Evolutionary conservation across 2,113 vertebrate species (phyloP), one percentile per base, ranked within the genome.

Genomic region (Rafetus swinhoei): DNA sequence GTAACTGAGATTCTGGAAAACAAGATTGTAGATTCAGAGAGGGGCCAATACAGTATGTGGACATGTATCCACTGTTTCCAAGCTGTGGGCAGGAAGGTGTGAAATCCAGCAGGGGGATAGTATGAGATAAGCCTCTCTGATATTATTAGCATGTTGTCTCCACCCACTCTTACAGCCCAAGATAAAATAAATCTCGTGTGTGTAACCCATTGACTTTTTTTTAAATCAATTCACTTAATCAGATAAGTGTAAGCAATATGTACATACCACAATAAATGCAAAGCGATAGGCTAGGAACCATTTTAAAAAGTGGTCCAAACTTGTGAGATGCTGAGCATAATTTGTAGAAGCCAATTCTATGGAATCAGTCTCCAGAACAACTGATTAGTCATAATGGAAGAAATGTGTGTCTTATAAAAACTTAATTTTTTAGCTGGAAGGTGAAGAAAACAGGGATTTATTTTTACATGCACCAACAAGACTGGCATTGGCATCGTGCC

Each of bases 381-480:
- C 82, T 80, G 1, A 0, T 83, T 52, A 92, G 60, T 45, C n/a
- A 35, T 59, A 57, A 57, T 60, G 87, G 84, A 84, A 54, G 90
- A 95, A 93, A 81, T 85, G 50, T 2, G 2, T 79, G 32, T 52
- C 29, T 88, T 81, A 80, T 91, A 96, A 96, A 92, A 93, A 80
- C 77, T 29, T 85, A 93, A 91, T 95, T 96, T 96, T 96, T 96
- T 87, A 94, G 35, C 35, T 21, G 69, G 90, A 95, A 96, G 90
- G 79, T 85, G n/a, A 91, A 88, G 74, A 86, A 93, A 96, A 91
- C 39, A 3, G 74, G 84, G 65, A 5, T 82, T 94, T 77, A 9
- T 76, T 55, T 76, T 55, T 77, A 76, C 95, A 9, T 96, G 93
- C 5, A 0, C 88, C 79, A 90, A 95, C 96, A 97, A 95, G 95